Conservation (phyloP, 1,140 invertebrate species). For the Euura lappo region DNA sequence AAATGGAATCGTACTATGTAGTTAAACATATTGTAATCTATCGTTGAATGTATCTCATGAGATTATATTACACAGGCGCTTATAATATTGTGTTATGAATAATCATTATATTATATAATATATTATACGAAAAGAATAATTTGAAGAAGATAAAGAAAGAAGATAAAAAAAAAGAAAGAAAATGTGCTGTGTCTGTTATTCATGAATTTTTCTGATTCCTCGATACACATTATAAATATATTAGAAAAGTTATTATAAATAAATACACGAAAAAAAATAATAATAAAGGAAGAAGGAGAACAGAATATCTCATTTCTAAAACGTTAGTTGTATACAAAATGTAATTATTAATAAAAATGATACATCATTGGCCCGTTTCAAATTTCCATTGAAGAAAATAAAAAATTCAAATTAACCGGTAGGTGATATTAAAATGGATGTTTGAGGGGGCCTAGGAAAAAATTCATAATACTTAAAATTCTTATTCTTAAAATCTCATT, state of each 20-base stretch:
- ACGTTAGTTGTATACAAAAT: background rate
- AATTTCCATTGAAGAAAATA: background rate
- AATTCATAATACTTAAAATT: background rate
- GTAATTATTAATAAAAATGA: slow-evolving; percentile 1
- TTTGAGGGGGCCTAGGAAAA: background rate
- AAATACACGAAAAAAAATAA: background rate
- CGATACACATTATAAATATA: background rate
- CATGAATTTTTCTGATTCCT: slow-evolving; percentile 3
- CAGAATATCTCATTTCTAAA: background rate
- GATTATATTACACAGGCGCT: slow-evolving; percentile 2
- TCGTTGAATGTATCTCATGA: slow-evolving; percentile 7
- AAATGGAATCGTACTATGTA: background rate
- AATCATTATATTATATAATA: background rate
- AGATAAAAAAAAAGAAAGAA: background rate
- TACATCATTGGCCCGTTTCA: background rate
- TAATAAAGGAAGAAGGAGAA: background rate
- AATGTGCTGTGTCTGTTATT: slow-evolving; percentile 1
- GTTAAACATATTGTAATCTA: background rate
- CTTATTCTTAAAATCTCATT: slow-evolving; percentile 2
- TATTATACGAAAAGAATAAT: slow-evolving; percentile 6
- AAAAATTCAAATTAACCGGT: too few species aligned
- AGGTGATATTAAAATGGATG: background rate
- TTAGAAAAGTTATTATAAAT: background rate
- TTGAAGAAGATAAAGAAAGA: background rate
- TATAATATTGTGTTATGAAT: background rate